Base-by-base conservation (phyloP, 2,113 vertebrate species). In the Entomyzon cyanotis region DNA sequence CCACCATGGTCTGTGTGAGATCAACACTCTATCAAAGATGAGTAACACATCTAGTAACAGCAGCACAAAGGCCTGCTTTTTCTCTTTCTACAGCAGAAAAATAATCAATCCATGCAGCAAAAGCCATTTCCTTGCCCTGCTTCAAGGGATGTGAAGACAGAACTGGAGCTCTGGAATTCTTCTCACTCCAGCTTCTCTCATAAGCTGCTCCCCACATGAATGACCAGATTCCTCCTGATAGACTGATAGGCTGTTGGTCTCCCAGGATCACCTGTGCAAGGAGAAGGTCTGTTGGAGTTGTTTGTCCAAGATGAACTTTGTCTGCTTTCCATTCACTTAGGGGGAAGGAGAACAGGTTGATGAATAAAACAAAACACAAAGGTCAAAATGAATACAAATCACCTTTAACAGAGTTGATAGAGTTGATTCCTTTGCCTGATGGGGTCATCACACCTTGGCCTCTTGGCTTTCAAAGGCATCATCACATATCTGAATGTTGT, bases 301-400 rank as follows among this genome's bases (percentile, higher is more conserved):
- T 33, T 71, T 10, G 3, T 91, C 71, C 4, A 7, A 56, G 35
- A 53, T 16, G 5, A 79, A 63, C 84, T 90, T 46, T 50, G 47
- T 30, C 68, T 88, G 44, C 68, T 92, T 90, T 87, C 83, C 44
- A 12, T 73, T 88, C 75, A 35, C 58, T 87, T 91, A 52, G 30
- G 82, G 42, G 44, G 49, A 81, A 85, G 47, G 28, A 88, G 63
- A 90, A 35, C 10, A 37, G 49, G 73, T 56, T 95, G 92, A 84
- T 84, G 64, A 67, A 87, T 91, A 90, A 91, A 28, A 58, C 71
- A 87, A 90, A 76, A 69, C 42, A 86, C 49, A 76, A 55, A 65
- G 81, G 73, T 93, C 85, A 84, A 67, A 83, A 77, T 59, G 68
- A 91, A 31, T 50, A 74, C 70, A 83, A 95, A 93, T 94, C 62